Evolutionary conservation across 2,888 invertebrate genomes (phyloP).

Genomic region (Drosophila robusta): DNA sequence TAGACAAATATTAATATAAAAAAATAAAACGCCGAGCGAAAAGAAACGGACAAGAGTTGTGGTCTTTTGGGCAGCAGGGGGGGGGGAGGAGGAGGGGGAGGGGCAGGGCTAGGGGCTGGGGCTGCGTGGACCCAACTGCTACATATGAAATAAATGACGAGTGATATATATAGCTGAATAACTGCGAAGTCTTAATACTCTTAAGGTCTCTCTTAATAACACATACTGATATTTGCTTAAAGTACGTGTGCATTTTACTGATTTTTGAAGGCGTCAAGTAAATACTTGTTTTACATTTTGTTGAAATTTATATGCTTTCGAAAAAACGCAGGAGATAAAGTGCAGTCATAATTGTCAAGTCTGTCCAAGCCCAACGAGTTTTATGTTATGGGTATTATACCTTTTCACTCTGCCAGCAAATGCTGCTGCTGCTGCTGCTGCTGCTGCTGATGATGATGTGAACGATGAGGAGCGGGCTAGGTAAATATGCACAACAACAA

Average conservation of each 20-base stretch:
- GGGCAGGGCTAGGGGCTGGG: too few relatives aligned
- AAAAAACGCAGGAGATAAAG: not conserved
- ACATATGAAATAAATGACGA: constrained; percentile 60
- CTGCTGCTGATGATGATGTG: constrained; percentile 39
- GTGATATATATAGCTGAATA: constrained; percentile 21
- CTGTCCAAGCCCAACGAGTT: not conserved
- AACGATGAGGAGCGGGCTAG: constrained; percentile 50
- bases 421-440: constrained; percentile 30
- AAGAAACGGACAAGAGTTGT: constrained; percentile 55
- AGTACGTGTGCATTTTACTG: too few relatives aligned
- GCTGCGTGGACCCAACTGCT: constrained; percentile 52
- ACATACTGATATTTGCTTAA: too few relatives aligned
- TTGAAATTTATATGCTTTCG: too few relatives aligned
- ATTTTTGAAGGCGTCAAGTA: too few relatives aligned
- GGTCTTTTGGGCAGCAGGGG: constrained; percentile 8
- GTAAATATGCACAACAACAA: constrained; percentile 69
- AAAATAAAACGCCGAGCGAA: constrained; percentile 36
- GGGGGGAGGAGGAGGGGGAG: not conserved
- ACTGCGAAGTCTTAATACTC: constrained; percentile 28
- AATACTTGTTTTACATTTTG: too few relatives aligned
- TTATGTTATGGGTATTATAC: constrained; percentile 13
- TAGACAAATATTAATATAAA: constrained; percentile 26
- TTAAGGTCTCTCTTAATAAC: not conserved
- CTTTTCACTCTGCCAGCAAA: constrained; percentile 3
- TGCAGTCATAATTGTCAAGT: not conserved